phyloP scores from a whole-genome alignment of 2,888 invertebrate species.

The Eupithecia subfuscata region DNA sequence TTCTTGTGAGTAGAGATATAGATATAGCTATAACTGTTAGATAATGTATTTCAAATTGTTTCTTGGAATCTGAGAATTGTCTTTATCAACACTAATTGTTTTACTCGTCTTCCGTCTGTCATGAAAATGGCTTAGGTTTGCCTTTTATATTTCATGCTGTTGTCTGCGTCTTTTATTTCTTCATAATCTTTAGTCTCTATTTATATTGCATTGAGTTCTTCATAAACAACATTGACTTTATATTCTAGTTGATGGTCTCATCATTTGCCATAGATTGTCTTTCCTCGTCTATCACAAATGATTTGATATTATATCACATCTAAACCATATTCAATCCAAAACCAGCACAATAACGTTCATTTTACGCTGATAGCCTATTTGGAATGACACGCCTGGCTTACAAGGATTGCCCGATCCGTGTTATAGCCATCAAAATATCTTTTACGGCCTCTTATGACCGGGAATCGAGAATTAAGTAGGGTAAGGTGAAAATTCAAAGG shows the following conservation, averaged over 20 bases:
- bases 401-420: conserved; percentile 31
- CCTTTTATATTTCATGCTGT: neutral
- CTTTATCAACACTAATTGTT: neutral
- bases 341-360: neutral
- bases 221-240: neutral
- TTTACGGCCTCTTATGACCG: conserved; percentile 33
- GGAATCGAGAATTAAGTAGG: conserved; percentile 37
- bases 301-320: neutral
- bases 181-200: neutral
- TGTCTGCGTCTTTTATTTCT: neutral
- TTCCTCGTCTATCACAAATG: neutral
- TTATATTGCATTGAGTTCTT: neutral
- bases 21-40: neutral
- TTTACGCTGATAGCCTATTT: conserved; percentile 11
- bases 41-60: neutral
- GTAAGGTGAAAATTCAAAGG: conserved; percentile 35
- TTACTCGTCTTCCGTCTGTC: neutral
- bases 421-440: conserved; percentile 38
- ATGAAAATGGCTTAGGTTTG: neutral
- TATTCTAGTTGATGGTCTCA: neutral
- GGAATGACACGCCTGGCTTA: conserved; percentile 13
- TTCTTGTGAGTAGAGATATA: neutral
- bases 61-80: neutral
- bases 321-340: conserved; percentile 13
- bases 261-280: neutral